These are phyloP conservation scores for Rhagophthalmus giganteus DNA, from an alignment of 2,888 invertebrate genomes.

Conservation along the genomic window DNA sequence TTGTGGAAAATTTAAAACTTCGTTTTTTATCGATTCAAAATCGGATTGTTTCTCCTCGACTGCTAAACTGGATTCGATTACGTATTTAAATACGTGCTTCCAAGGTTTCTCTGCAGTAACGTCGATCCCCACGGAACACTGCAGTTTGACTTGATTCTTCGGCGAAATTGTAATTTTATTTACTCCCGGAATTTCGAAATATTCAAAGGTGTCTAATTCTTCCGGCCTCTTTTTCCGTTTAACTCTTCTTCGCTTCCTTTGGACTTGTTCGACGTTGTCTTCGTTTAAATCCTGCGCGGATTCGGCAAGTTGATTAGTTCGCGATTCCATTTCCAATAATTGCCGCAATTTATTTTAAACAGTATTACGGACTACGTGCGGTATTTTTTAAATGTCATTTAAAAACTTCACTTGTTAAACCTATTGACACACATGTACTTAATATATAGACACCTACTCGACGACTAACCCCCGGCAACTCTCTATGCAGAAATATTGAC, in stretches of 20 bases:
- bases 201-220: neutral
- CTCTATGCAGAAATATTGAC: too few relatives aligned
- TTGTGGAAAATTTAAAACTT: conserved; percentile 50
- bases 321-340: too few relatives aligned
- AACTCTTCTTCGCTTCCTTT: conserved; percentile 27
- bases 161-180: conserved; percentile 59
- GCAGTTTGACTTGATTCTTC: conserved; percentile 64
- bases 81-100: conserved; percentile 65
- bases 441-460: too few relatives aligned
- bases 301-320: too few relatives aligned
- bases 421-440: too few relatives aligned
- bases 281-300: too few relatives aligned
- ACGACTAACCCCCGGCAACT: too few relatives aligned
- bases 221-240: conserved; percentile 22
- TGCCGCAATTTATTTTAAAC: too few relatives aligned
- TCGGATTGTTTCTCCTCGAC: conserved; percentile 59
- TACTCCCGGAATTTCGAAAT: conserved; percentile 43
- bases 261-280: neutral
- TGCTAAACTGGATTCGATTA: conserved; percentile 66
- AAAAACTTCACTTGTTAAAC: too few relatives aligned
- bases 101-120: conserved; percentile 75
- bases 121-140: conserved; percentile 68
- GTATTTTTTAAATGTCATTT: too few relatives aligned
- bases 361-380: too few relatives aligned
- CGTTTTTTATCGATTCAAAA: conserved; percentile 53